Evolutionary conservation across 2,888 invertebrate genomes (phyloP), one percentile per base, ranked within the genome.

Genomic region (Notodonta dromedarius): DNA sequence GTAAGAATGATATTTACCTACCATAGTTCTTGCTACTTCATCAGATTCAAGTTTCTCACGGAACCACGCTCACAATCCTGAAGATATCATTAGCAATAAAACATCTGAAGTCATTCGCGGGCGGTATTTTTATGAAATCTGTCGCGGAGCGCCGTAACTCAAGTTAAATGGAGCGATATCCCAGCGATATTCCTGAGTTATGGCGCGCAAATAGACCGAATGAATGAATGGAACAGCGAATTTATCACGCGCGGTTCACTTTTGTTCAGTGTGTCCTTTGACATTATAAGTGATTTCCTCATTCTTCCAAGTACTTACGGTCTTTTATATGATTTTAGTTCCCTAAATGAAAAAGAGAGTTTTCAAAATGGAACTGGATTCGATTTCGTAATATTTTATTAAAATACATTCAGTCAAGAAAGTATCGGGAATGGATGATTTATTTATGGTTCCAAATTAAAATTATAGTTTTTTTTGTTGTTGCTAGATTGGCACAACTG

Each of bases 161-260:
- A 88, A 70, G 86, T 86, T 88, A 86, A 89, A 89, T 89, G 89
- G 88, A 69, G 78, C 85, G 83, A 78, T 76, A 71, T 79, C 71
- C 74, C 76, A 73, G 68, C 78, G 88, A 89, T 88, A 88, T 89
- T 87, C 70, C 73, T 83, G 83, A 89, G 84, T 89, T 89, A 89
- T 82, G 80, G 78, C 71, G 77, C 79, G 82, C 80, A 83, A 85
- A 84, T 84, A 83, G 70, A 75, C 74, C 67, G 73, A 65, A 71
- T 66, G 73, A 77, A 75, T 70, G 74, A 55, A 63, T 56, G 66
- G 56, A 48, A 57, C 60, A 57, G 60, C 64, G 53, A 60, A 60
- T 66, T 64, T 66, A 64, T 67, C 66, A 63, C 55, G 54, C 39
- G 56, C 44, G 14, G 35, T 56, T 54, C 50, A 14, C 51, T 58